Evolutionary conservation across 1,140 invertebrate species (phyloP).

Genomic region (Camponotus floridanus): DNA sequence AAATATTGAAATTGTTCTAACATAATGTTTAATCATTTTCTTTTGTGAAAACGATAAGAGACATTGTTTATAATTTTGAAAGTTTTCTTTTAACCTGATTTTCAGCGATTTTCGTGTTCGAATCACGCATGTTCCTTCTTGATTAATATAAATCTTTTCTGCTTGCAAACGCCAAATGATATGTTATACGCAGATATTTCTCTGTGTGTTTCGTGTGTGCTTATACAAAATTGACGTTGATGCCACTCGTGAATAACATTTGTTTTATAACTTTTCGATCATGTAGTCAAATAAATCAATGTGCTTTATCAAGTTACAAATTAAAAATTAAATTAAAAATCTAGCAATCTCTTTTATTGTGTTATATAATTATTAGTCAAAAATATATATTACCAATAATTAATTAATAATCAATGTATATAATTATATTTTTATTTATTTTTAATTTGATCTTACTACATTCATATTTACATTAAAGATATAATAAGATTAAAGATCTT

Average conservation of each 20-base stretch:
- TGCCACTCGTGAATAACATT: constrained; percentile 35
- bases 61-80: constrained; percentile 48
- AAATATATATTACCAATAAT: not conserved
- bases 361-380: constrained; percentile 20
- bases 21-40: constrained; percentile 7
- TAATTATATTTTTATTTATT: not conserved
- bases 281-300: constrained; percentile 18
- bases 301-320: constrained; percentile 26
- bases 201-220: constrained; percentile 60
- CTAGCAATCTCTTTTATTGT: not conserved
- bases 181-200: constrained; percentile 23
- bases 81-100: constrained; percentile 56
- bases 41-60: not conserved
- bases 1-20: constrained; percentile 32
- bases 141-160: constrained; percentile 45
- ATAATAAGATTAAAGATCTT: too few species aligned
- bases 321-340: too few species aligned
- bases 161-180: constrained; percentile 16
- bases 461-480: not conserved
- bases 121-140: constrained; percentile 29
- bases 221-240: constrained; percentile 36
- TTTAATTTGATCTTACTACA: not conserved
- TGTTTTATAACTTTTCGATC: not conserved
- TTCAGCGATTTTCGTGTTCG: constrained; percentile 67
- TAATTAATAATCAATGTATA: not conserved